Evolutionary conservation across 2,888 invertebrate species (phyloP).

Genomic region (Oligia latruncula): DNA sequence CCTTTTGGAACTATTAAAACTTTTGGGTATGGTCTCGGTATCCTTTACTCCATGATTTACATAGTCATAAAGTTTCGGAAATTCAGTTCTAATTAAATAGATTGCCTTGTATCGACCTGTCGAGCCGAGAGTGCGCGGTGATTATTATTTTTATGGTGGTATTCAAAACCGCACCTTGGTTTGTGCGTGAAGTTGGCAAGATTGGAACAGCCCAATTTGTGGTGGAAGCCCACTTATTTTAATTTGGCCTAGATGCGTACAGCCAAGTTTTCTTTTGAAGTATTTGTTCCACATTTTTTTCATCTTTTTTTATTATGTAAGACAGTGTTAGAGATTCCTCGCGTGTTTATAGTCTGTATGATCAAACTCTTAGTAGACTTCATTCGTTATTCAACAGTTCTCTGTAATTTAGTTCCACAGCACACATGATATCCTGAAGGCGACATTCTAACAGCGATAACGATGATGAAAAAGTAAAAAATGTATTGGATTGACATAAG

Average conservation of each 20-base stretch:
- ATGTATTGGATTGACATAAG: background rate
- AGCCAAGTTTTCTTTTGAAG: constrained; percentile 44
- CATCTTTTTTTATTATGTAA: constrained; percentile 37
- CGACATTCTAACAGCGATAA: background rate
- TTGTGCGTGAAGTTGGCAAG: constrained; percentile 49
- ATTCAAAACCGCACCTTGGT: constrained; percentile 56
- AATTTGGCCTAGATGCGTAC: constrained; percentile 49
- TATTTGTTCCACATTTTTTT: constrained; percentile 33
- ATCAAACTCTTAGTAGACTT: constrained; percentile 15
- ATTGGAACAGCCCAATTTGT: constrained; percentile 54
- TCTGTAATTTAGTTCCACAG: background rate
- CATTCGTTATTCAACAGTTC: constrained; percentile 10
- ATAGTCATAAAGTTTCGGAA: constrained; percentile 42
- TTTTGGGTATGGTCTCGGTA: constrained; percentile 40
- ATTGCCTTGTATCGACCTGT: constrained; percentile 36
- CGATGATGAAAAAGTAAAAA: background rate
- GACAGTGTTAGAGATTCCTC: constrained; percentile 14
- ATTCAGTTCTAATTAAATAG: constrained; percentile 45
- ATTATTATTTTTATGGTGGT: constrained; percentile 60
- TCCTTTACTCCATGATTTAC: constrained; percentile 44
- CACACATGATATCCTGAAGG: background rate
- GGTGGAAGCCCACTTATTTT: constrained; percentile 56
- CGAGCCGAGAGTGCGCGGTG: constrained; percentile 37
- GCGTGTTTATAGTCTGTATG: constrained; percentile 31
- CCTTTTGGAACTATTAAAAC: constrained; percentile 50